Evolutionary conservation across 1,140 invertebrate genomes (phyloP).

Genomic region (Palaemon carinicauda): DNA sequence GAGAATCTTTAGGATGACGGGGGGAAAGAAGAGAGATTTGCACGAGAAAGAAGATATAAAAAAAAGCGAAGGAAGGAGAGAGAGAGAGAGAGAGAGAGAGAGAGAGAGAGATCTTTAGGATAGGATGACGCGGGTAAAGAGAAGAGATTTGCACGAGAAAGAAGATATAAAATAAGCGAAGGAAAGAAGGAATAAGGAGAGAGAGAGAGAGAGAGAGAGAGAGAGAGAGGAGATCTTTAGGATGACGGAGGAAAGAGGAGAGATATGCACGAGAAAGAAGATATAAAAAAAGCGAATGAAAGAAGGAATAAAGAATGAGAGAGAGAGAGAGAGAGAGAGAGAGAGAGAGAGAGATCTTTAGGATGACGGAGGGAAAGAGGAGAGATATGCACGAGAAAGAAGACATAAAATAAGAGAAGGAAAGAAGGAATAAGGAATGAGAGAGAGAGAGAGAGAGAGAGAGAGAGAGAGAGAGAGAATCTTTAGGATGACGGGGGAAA

Average conservation of each 20-base stretch:
- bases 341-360: neutral
- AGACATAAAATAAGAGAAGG: too few relatives aligned
- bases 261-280: too few relatives aligned
- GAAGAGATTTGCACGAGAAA: neutral
- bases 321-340: too few relatives aligned
- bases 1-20: neutral
- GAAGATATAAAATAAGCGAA: neutral
- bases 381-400: neutral
- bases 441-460: too few relatives aligned
- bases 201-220: neutral
- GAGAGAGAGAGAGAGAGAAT: too few relatives aligned
- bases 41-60: too few relatives aligned
- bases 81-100: neutral
- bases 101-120: neutral
- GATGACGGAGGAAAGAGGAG: neutral
- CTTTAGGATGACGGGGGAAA: too few relatives aligned
- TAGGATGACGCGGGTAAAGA: neutral
- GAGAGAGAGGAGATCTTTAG: neutral
- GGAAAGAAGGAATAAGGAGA: neutral
- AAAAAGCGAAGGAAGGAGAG: too few relatives aligned
- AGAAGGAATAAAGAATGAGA: neutral
- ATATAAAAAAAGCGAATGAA: too few relatives aligned
- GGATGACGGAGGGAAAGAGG: neutral
- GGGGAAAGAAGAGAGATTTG: too few relatives aligned
- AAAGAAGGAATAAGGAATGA: too few relatives aligned